Base-by-base conservation (phyloP, 2,797 vertebrate genomes). In the Poecilia gillii region DNA sequence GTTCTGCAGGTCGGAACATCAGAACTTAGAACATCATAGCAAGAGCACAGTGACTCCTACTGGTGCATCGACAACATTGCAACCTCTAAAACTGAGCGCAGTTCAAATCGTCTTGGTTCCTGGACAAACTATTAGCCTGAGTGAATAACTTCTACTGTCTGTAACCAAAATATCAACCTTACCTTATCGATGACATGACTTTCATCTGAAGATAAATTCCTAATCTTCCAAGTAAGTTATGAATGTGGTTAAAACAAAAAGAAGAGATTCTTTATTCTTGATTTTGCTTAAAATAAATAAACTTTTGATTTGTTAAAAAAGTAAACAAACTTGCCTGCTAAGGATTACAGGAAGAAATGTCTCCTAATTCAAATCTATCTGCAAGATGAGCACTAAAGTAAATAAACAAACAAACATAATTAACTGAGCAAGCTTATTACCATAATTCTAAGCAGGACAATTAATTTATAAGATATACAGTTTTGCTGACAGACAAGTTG, bases 1-100 rank as follows among this genome's bases (percentile, higher is more conserved):
- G 47, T 88, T 93, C 79, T 90, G 82, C 46, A 76, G 84, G 36
- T 28, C 78, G 74, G 64, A 84, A 62, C 64, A 45, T 49, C 49
- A 49, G 36, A 68, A 43, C 33, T 46, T 72, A 72, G 70, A 2
- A 12, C n/a, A 62, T 25, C 75, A 81, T 51, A 75, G 43, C 53
- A 84, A 88, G 76, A 73, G 81, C 84, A 90, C 92, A 95, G 82
- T 88, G 91, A 64, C 89, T 82, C 84, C 93, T 83, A 36, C 77
- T 90, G 93, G 89, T 72, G 3, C 57, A 25, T 46, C 14, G 0
- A 0, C 13, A 0, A 2, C 8, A 89, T 77, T 90, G 77, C 92
- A 89, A 41, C 47, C 23, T 46, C 18, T 59, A 1, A 64, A 45
- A 51, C 12, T 18, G 9, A 16, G 28, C 23, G 11, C 46, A 68